Conservation (phyloP, 1,140 invertebrate species). For the Papilio glaucus region DNA sequence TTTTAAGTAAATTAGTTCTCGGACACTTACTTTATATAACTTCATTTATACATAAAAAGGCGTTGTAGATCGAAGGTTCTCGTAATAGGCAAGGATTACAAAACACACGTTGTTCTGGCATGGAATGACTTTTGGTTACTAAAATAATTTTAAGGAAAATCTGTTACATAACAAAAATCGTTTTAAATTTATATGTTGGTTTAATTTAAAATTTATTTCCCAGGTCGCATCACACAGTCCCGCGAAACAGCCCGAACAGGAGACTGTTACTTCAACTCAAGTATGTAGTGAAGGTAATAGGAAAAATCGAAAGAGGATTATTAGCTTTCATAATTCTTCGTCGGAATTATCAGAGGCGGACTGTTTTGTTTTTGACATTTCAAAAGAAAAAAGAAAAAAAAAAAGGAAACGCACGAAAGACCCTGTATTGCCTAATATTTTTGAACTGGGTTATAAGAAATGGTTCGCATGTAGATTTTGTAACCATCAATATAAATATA, state of each 20-base stretch:
- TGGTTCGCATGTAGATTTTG: constrained; percentile 61
- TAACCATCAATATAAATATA: constrained; percentile 43
- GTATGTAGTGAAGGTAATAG: constrained; percentile 34
- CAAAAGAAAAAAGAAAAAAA: constrained; percentile 38
- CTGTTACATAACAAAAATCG: background rate
- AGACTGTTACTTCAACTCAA: constrained; percentile 52
- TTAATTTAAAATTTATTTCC: constrained; percentile 21
- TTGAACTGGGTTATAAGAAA: constrained; percentile 53
- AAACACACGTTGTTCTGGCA: no score
- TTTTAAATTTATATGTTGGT: background rate
- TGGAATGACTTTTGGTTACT: no score
- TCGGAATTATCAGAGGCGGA: constrained; percentile 36
- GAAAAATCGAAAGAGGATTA: constrained; percentile 19
- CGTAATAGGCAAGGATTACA: no score
- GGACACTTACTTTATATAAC: no score
- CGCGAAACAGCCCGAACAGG: constrained; percentile 43
- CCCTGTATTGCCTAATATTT: constrained; percentile 29
- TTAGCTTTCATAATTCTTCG: constrained; percentile 28
- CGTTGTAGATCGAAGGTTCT: no score
- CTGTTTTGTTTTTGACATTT: constrained; percentile 23
- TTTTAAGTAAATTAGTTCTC: no score
- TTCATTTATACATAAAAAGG: no score
- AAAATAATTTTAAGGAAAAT: background rate
- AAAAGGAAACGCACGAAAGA: constrained; percentile 6
- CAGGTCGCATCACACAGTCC: constrained; percentile 24